Evolutionary conservation across 1,140 invertebrate genomes (phyloP).

Genomic region (Drosophila neocordata): DNA sequence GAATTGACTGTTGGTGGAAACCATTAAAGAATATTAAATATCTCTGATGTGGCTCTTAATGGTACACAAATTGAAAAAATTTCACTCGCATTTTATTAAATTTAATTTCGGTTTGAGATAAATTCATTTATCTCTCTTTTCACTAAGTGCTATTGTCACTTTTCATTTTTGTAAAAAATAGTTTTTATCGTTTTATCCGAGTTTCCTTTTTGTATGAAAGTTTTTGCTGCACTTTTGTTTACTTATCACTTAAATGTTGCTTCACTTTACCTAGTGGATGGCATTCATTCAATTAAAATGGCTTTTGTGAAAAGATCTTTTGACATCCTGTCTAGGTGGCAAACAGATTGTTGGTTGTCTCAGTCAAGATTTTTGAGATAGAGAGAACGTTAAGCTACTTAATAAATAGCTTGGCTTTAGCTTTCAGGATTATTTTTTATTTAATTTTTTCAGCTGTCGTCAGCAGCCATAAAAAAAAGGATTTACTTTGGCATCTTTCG

Average conservation of each 20-base stretch:
- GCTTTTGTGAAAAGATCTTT: constrained; percentile 27
- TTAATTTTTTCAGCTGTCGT: constrained; percentile 78
- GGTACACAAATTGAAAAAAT: not conserved
- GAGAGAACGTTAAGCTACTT: constrained; percentile 51
- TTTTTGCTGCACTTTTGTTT: constrained; percentile 59
- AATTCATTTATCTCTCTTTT: not conserved
- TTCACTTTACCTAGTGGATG: constrained; percentile 12
- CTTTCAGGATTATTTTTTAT: constrained; percentile 70
- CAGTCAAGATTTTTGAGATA: not conserved
- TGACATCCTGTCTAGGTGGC: constrained; percentile 24
- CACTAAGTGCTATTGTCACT: not conserved
- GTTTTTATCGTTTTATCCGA: constrained; percentile 15
- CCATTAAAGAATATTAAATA: not conserved
- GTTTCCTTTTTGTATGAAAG: constrained; percentile 24
- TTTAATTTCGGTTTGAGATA: not conserved
- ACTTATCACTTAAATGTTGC: constrained; percentile 39
- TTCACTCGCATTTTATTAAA: not conserved
- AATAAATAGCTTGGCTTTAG: constrained; percentile 70
- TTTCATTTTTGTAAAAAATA: constrained; percentile 15
- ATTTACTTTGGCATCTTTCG: constrained; percentile 72
- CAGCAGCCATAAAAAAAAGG: constrained; percentile 77
- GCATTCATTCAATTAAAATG: constrained; percentile 60
- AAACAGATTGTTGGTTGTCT: not conserved
- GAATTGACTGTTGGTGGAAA: constrained; percentile 44
- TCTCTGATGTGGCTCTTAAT: not conserved